phyloP scores from a whole-genome alignment of 2,113 vertebrate genomes.

The Tyto alba region DNA sequence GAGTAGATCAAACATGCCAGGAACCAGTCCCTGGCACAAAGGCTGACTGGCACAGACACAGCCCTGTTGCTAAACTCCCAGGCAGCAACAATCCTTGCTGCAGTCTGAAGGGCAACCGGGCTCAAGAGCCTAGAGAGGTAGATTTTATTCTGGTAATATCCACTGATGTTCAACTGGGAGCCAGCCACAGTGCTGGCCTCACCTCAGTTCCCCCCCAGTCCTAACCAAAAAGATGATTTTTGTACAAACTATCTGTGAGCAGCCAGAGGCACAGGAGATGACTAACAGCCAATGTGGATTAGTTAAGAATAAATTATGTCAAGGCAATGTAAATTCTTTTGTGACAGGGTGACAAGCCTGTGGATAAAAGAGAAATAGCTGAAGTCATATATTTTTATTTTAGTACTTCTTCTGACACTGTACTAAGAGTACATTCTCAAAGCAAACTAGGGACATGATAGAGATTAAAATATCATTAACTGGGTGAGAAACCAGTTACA shows the following conservation, averaged over 20 bases:
- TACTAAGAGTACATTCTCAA: not conserved
- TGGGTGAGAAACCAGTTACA: not conserved
- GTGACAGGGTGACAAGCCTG: not conserved
- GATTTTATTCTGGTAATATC: not conserved
- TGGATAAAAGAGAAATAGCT: not conserved
- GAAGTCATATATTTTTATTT: slow-evolving; percentile 19
- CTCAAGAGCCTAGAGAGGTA: not conserved
- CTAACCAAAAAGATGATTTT: not conserved
- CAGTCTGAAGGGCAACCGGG: not conserved
- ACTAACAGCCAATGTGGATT: not conserved
- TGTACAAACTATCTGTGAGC: not conserved
- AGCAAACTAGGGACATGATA: not conserved
- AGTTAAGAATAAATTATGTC: slow-evolving; percentile 22
- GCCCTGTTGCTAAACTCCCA: not conserved
- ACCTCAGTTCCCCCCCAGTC: not conserved
- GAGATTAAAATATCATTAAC: not conserved
- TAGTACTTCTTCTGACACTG: not conserved
- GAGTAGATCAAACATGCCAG: not conserved
- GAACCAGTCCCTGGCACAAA: not conserved
- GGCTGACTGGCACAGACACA: not conserved
- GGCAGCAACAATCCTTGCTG: not conserved
- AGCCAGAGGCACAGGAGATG: not conserved
- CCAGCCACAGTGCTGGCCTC: not conserved
- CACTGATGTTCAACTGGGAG: not conserved
- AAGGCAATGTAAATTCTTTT: not conserved